phyloP scores from a whole-genome alignment of 1,140 invertebrate genomes.

The Sycophila sp. region DNA sequence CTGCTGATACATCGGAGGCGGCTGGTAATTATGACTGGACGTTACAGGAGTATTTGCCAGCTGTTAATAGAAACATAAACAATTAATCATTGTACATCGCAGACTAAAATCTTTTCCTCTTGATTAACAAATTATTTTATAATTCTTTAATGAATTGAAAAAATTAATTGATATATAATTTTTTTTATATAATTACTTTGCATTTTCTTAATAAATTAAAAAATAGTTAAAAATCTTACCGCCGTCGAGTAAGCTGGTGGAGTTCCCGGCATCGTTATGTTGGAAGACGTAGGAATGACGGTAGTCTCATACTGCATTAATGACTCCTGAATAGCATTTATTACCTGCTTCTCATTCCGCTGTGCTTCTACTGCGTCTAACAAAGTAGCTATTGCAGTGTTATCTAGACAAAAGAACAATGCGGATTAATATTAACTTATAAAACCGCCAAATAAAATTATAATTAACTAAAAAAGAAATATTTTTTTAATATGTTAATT shows the following conservation, averaged over 20 bases:
- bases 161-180: too few species aligned
- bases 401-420: slow-evolving; percentile 44
- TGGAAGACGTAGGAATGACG: slow-evolving; percentile 74
- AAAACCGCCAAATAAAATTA: background rate
- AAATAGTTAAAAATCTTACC: slow-evolving; percentile 64
- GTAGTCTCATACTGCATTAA: slow-evolving; percentile 85
- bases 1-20: slow-evolving; percentile 67
- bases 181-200: too few species aligned
- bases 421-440: slow-evolving; percentile 41
- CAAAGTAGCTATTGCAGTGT: slow-evolving; percentile 60
- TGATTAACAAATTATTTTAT: too few species aligned
- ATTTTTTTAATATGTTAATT: background rate
- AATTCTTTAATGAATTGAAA: too few species aligned
- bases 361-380: slow-evolving; percentile 64
- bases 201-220: too few species aligned
- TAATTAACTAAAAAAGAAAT: background rate
- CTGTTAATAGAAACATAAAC: slow-evolving; percentile 45
- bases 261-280: slow-evolving; percentile 68
- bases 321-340: slow-evolving; percentile 89
- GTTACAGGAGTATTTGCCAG: slow-evolving; percentile 60
- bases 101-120: too few species aligned
- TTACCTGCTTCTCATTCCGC: slow-evolving; percentile 82
- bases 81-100: slow-evolving; percentile 70
- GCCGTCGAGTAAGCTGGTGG: slow-evolving; percentile 75
- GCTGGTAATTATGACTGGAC: slow-evolving; percentile 62